Evolutionary conservation across 2,888 invertebrate species (phyloP), one percentile per base, ranked within the genome.

Genomic region (Nomada fucata): DNA sequence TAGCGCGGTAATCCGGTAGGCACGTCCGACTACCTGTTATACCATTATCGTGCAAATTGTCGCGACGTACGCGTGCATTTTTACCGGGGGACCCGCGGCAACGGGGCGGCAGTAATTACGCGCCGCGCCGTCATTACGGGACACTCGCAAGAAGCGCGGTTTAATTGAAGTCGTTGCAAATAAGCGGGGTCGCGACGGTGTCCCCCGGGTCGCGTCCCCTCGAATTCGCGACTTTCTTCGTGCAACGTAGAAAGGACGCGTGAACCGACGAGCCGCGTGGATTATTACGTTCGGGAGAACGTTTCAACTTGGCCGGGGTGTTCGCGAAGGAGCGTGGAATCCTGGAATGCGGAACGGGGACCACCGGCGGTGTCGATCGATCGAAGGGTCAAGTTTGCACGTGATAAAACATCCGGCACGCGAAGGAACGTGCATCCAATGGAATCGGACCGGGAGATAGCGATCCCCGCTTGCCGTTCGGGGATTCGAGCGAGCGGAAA

Each of bases 111-210:
- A 29, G 74, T 78, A 84, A 88, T 88, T 87, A 84, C 86, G 70
- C 69, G 81, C 15, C 57, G 73, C 81, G 75, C 53, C 68, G 72
- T 84, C 77, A 65, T 83, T 76, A 63, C 59, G 76, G 67, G 79
- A 75, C 42, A 42, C 65, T 76, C 44, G 71, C 70, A 64, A 72
- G 65, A 76, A 65, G 44, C 76, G 55, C 63, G 75, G 68, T 81
- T 88, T 86, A 88, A 88, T 87, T 86, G 86, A 88, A 88, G 76
- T 72, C 55, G 60, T 76, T 50, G 83, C 69, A 78, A 75, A 80
- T 78, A 77, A 67, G 50, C 60, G 71, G 23, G 59, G 53, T 70
- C 59, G 63, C 57, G 65, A 44, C 79, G n/a, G 55, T 44, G 20
- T 52, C 57, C 50, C 76, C 13, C 50, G 18, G 59, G 59, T 9